Conservation (phyloP, 2,888 invertebrate species). For the Pecten maximus region DNA sequence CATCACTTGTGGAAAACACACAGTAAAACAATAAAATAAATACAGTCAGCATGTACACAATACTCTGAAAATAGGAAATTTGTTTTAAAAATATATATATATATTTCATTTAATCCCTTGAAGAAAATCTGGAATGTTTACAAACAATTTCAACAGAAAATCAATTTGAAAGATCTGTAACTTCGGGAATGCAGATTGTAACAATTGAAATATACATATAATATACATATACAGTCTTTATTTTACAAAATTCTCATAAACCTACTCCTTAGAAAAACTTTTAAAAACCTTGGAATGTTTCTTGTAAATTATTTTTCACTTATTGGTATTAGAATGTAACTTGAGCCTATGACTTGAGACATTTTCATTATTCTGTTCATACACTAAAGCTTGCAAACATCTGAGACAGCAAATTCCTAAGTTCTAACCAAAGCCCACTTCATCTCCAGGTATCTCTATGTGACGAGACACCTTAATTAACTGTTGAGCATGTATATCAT, state of each 20-base stretch:
- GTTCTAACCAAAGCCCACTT: background rate
- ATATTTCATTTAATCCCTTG: background rate
- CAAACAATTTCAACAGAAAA: background rate
- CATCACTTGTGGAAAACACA: slow-evolving; percentile 33
- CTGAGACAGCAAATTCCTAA: slow-evolving; percentile 1
- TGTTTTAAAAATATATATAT: slow-evolving; percentile 24
- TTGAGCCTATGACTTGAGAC: background rate
- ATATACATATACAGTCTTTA: background rate
- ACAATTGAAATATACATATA: background rate
- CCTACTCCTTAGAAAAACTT: no score
- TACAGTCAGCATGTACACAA: slow-evolving; percentile 29
- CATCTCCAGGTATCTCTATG: background rate
- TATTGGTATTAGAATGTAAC: background rate
- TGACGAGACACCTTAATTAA: background rate
- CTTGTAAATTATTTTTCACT: no score
- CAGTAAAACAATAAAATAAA: slow-evolving; percentile 27
- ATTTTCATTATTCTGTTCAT: background rate
- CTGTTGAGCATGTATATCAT: background rate
- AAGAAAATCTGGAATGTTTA: background rate
- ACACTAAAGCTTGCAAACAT: background rate
- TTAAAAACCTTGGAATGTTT: background rate
- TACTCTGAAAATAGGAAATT: slow-evolving; percentile 2
- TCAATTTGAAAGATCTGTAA: background rate
- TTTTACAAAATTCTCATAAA: background rate
- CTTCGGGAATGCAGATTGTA: background rate